Percentiles rank a stretch among this genome's conserved stretches.
phyloP scores from a whole-genome alignment of 2,888 invertebrate species.

The Spialia ferax region DNA sequence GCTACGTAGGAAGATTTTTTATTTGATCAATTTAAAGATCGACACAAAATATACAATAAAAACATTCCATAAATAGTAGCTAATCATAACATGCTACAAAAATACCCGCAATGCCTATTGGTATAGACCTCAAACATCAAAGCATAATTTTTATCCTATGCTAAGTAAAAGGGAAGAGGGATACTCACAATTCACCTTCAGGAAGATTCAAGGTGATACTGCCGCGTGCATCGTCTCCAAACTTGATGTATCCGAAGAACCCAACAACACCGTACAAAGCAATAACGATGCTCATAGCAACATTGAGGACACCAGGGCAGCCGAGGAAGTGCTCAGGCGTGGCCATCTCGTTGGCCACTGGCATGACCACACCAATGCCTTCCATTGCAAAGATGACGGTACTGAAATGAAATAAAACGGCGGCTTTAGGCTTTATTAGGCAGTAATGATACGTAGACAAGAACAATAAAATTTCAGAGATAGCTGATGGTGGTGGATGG shows the following conservation, averaged over 20 bases:
- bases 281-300: constrained; percentile 94
- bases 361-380: constrained; percentile 97
- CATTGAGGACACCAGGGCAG: constrained; percentile 94
- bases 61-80: too few species aligned
- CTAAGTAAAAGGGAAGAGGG: too few species aligned
- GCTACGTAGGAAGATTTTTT: too few species aligned
- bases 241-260: constrained; percentile 96
- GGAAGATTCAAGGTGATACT: constrained; percentile 96
- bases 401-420: constrained; percentile 70
- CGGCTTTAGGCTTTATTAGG: neutral
- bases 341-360: constrained; percentile 97
- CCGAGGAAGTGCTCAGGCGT: constrained; percentile 93
- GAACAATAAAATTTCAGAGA: too few species aligned
- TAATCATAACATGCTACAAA: too few species aligned
- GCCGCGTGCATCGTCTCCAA: constrained; percentile 89
- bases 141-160: too few species aligned
- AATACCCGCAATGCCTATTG: too few species aligned
- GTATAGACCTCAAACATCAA: too few species aligned
- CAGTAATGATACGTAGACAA: neutral
- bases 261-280: constrained; percentile 93
- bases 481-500: too few species aligned
- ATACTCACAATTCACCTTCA: constrained; percentile 88
- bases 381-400: constrained; percentile 99
- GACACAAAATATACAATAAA: too few species aligned
- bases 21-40: too few species aligned